phyloP scores from a whole-genome alignment of 2,113 vertebrate species.

The Oncorhynchus kisutch region DNA sequence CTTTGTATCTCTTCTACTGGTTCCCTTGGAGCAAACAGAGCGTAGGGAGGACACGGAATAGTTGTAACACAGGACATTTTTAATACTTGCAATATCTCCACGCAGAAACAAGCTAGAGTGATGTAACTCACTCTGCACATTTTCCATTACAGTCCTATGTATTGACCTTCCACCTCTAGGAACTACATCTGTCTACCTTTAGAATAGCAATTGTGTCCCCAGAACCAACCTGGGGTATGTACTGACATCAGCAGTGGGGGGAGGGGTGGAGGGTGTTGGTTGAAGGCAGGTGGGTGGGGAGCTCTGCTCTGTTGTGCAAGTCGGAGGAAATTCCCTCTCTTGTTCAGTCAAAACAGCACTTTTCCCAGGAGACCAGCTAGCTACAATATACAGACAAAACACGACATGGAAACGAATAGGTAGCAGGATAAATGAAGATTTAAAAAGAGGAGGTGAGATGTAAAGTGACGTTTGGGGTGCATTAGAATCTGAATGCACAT shows the following conservation, averaged over 20 bases:
- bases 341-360: conserved; percentile 54
- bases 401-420: conserved; percentile 31
- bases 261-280: background rate
- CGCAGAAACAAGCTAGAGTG: too few species aligned
- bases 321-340: conserved; percentile 61
- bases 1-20: too few species aligned
- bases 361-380: conserved; percentile 45
- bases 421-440: background rate
- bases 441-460: background rate
- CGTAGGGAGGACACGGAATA: too few species aligned
- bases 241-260: conserved; percentile 61
- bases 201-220: conserved; percentile 43
- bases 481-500: too few species aligned
- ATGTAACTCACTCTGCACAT: too few species aligned
- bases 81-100: too few species aligned
- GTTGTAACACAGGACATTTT: too few species aligned
- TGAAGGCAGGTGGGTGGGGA: conserved; percentile 19
- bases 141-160: conserved; percentile 6
- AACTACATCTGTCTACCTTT: conserved; percentile 30
- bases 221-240: conserved; percentile 40
- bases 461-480: background rate
- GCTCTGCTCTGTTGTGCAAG: conserved; percentile 48
- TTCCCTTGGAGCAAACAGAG: too few species aligned
- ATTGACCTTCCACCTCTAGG: conserved; percentile 42
- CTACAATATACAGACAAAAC: conserved; percentile 20